Conservation (phyloP, 2,888 invertebrate species). For the Lepeophtheirus nordmannii region DNA sequence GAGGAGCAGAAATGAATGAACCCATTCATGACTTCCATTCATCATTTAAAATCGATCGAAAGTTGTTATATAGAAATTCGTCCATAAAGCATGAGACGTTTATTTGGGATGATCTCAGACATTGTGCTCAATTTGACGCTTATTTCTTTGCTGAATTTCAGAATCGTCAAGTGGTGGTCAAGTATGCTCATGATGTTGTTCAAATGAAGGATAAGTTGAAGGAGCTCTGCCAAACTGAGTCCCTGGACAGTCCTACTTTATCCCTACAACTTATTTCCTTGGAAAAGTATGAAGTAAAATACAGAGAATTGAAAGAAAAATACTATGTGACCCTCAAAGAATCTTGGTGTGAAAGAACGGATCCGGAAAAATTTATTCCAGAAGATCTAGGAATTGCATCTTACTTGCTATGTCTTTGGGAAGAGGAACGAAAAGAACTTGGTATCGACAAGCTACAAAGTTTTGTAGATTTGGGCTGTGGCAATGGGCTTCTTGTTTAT, state of each 20-base stretch:
- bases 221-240: too few species aligned
- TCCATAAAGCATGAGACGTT: too few species aligned
- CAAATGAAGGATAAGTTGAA: too few species aligned
- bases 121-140: too few species aligned
- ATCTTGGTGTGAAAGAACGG: conserved; percentile 78
- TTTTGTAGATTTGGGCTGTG: conserved; percentile 92
- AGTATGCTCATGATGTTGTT: too few species aligned
- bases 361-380: conserved; percentile 83
- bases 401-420: conserved; percentile 68
- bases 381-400: conserved; percentile 90
- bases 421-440: conserved; percentile 33
- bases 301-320: conserved; percentile 56
- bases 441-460: conserved; percentile 38
- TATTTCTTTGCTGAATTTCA: too few species aligned
- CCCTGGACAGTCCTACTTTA: conserved; percentile 26
- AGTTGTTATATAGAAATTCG: too few species aligned
- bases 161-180: too few species aligned
- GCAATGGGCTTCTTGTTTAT: conserved; percentile 83
- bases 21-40: too few species aligned
- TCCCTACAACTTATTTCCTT: conserved; percentile 52
- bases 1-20: too few species aligned
- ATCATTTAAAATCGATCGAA: too few species aligned
- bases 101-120: too few species aligned
- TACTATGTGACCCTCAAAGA: conserved; percentile 52
- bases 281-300: conserved; percentile 53